phyloP scores from a whole-genome alignment of 2,888 invertebrate species.

The Epirrita christyi region DNA sequence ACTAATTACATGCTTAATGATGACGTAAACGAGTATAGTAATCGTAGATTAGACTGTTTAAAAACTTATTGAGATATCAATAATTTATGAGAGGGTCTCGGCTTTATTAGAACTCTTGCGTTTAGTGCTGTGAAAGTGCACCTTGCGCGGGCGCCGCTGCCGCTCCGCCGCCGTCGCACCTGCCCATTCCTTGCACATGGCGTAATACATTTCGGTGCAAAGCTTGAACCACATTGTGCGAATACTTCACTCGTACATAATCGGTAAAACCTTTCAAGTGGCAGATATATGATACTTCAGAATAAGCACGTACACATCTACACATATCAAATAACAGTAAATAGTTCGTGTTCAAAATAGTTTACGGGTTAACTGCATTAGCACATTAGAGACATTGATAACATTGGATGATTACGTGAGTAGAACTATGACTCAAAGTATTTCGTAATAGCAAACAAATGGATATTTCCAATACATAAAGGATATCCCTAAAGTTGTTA shows the following conservation, averaged over 20 bases:
- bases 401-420: slow-evolving; percentile 18
- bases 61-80: no score
- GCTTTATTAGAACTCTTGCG: slow-evolving; percentile 55
- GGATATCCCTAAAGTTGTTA: not conserved
- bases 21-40: no score
- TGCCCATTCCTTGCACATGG: slow-evolving; percentile 75
- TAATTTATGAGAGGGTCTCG: no score
- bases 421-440: slow-evolving; percentile 31
- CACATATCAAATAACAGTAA: slow-evolving; percentile 36
- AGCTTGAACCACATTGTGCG: slow-evolving; percentile 64
- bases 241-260: slow-evolving; percentile 36
- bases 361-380: slow-evolving; percentile 14
- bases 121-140: slow-evolving; percentile 67
- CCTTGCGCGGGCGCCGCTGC: slow-evolving; percentile 61
- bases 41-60: no score
- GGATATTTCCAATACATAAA: not conserved
- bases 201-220: slow-evolving; percentile 69
- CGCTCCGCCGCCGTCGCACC: slow-evolving; percentile 63
- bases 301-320: slow-evolving; percentile 33
- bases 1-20: no score
- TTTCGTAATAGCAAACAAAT: slow-evolving; percentile 27
- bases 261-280: slow-evolving; percentile 48
- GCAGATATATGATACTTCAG: slow-evolving; percentile 37
- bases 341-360: slow-evolving; percentile 33
- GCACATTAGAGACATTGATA: slow-evolving; percentile 22